Evolutionary conservation across 2,113 vertebrate species (phyloP).

Genomic region (Sisor rabdophorus): DNA sequence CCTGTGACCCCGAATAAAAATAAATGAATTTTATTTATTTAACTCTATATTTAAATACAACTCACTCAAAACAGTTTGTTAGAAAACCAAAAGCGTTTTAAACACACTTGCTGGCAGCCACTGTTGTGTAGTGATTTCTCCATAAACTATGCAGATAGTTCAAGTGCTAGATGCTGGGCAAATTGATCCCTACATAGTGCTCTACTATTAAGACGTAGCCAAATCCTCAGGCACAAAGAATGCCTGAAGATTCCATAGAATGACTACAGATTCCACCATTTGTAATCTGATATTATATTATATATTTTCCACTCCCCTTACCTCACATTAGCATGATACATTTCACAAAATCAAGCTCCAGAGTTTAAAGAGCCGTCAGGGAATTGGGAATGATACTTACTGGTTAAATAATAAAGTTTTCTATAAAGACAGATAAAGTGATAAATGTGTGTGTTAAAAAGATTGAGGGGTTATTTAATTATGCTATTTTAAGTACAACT

Average conservation of each 20-base stretch:
- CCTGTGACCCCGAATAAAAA: too few relatives aligned
- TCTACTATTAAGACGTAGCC: neutral
- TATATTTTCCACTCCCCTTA: neutral
- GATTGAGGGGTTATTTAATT: neutral
- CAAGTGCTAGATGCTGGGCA: neutral
- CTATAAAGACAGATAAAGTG: neutral
- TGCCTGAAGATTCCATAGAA: too few relatives aligned
- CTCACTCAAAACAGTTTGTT: neutral
- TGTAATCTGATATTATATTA: neutral
- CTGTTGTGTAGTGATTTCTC: constrained; percentile 5
- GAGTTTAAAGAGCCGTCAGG: constrained; percentile 1
- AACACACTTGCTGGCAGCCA: neutral
- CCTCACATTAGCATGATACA: neutral
- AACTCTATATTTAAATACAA: neutral
- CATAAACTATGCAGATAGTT: constrained; percentile 21
- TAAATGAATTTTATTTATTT: neutral
- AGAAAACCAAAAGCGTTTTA: neutral
- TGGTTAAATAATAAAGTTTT: neutral
- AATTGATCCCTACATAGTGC: constrained; percentile 11
- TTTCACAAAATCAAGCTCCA: constrained; percentile 17
- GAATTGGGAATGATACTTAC: neutral
- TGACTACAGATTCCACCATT: neutral
- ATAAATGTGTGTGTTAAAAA: neutral
- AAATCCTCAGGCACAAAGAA: constrained; percentile 9
- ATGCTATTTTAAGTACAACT: neutral